These are phyloP conservation scores for Stigmatopora nigra DNA, from an alignment of 2,113 vertebrate species.

Conservation along the genomic window DNA sequence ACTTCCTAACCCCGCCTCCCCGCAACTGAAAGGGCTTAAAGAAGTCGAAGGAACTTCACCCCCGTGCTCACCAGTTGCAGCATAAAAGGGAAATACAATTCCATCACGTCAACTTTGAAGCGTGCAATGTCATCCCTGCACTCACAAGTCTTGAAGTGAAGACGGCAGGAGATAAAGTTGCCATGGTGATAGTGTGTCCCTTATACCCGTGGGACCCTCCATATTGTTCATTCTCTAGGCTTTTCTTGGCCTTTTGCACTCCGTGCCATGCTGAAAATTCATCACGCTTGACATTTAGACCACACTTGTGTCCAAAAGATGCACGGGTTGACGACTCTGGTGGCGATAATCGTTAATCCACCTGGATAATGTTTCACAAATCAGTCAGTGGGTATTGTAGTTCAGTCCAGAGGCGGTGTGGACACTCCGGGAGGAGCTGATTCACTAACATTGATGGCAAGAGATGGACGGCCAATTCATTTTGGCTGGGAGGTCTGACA, in stretches of 20 bases:
- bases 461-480: too few species aligned
- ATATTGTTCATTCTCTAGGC: slow-evolving; percentile 28
- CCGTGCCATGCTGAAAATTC: slow-evolving; percentile 35
- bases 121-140: slow-evolving; percentile 60
- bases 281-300: slow-evolving; percentile 49
- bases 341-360: slow-evolving; percentile 1
- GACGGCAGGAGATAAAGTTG: slow-evolving; percentile 26
- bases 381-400: too few species aligned
- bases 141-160: slow-evolving; percentile 24
- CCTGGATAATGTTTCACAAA: not conserved
- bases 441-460: too few species aligned
- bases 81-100: slow-evolving; percentile 61
- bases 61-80: slow-evolving; percentile 45
- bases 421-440: too few species aligned
- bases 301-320: slow-evolving; percentile 19
- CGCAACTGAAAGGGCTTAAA: slow-evolving; percentile 33
- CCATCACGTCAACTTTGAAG: slow-evolving; percentile 65
- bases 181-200: slow-evolving; percentile 38
- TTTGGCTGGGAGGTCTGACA: too few species aligned
- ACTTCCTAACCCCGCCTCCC: slow-evolving; percentile 40
- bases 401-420: too few species aligned
- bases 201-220: slow-evolving; percentile 34
- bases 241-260: slow-evolving; percentile 17
- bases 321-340: slow-evolving; percentile 26
- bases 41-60: slow-evolving; percentile 46